phyloP scores from a whole-genome alignment of 1,140 invertebrate genomes.

The Ips typographus region DNA sequence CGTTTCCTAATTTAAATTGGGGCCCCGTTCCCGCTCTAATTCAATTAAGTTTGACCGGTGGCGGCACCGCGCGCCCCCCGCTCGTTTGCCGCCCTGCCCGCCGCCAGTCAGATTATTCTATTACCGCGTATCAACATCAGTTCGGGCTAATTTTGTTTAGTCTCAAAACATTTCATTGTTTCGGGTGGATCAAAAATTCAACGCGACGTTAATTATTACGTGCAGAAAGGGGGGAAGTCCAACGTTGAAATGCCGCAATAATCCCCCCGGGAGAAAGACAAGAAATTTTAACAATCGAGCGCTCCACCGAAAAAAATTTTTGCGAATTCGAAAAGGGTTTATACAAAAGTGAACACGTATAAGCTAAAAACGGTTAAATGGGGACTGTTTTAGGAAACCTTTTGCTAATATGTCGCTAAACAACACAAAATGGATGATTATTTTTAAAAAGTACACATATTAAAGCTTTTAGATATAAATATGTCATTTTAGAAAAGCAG shows the following conservation, averaged over 20 bases:
- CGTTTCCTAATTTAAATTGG: slow-evolving; percentile 40
- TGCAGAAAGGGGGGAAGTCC: slow-evolving; percentile 14
- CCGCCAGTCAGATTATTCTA: slow-evolving; percentile 54
- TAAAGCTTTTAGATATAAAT: too few relatives aligned
- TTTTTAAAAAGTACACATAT: too few relatives aligned
- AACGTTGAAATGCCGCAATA: neutral
- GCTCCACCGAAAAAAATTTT: neutral
- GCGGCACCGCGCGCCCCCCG: slow-evolving; percentile 11
- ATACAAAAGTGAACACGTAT: too few relatives aligned
- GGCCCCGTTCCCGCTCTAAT: slow-evolving; percentile 36
- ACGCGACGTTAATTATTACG: slow-evolving; percentile 53
- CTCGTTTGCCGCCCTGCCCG: slow-evolving; percentile 11
- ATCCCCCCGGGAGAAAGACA: neutral
- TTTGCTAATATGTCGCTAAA: too few relatives aligned
- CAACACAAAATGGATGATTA: too few relatives aligned
- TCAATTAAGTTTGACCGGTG: slow-evolving; percentile 43
- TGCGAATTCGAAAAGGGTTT: neutral
- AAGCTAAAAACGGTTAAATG: too few relatives aligned
- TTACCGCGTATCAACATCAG: slow-evolving; percentile 55
- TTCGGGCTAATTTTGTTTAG: slow-evolving; percentile 54
- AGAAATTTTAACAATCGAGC: neutral
- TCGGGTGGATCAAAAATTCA: slow-evolving; percentile 56
- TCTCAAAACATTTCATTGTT: slow-evolving; percentile 55
- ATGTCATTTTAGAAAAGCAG: too few relatives aligned
- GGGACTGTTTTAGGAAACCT: too few relatives aligned